These are phyloP conservation scores for Gila robusta DNA, from an alignment of 2,797 vertebrate species.

Conservation along the genomic window DNA sequence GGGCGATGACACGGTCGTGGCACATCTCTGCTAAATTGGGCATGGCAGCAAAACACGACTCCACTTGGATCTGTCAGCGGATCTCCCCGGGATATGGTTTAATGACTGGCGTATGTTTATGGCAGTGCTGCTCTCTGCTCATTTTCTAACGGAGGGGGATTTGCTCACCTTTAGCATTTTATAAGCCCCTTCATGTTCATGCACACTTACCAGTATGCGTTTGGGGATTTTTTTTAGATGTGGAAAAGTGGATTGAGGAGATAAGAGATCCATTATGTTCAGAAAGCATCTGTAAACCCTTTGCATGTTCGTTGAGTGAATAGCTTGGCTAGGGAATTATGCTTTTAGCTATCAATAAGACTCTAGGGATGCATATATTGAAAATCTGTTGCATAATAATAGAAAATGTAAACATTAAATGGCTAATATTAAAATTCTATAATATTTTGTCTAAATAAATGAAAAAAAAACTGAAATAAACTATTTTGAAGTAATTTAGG, in stretches of 20 bases:
- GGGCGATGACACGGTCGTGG: constrained; percentile 22
- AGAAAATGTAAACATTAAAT: not conserved
- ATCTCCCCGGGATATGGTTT: constrained; percentile 48
- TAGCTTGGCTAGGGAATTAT: not conserved
- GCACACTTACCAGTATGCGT: not conserved
- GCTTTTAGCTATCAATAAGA: not conserved
- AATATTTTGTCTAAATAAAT: not conserved
- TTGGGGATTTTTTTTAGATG: not conserved
- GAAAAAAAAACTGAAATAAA: too few relatives aligned
- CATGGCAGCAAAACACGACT: constrained; percentile 42
- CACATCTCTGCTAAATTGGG: constrained; percentile 44
- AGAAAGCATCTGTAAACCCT: not conserved
- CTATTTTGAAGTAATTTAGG: not conserved
- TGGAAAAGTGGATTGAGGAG: not conserved
- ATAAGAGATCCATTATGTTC: not conserved
- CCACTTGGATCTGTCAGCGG: constrained; percentile 34
- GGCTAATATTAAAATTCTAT: not conserved
- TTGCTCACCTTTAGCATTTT: constrained; percentile 28
- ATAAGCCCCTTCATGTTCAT: constrained; percentile 1
- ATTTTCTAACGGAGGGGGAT: constrained; percentile 12
- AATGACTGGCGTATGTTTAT: constrained; percentile 48
- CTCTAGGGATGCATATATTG: too few relatives aligned
- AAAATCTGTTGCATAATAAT: not conserved
- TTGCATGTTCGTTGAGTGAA: not conserved
- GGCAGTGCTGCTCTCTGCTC: constrained; percentile 7